These are phyloP conservation scores for Isaurus tuberculatus DNA, from an alignment of 92 coral and sea anemone species.

Conservation along the genomic window DNA sequence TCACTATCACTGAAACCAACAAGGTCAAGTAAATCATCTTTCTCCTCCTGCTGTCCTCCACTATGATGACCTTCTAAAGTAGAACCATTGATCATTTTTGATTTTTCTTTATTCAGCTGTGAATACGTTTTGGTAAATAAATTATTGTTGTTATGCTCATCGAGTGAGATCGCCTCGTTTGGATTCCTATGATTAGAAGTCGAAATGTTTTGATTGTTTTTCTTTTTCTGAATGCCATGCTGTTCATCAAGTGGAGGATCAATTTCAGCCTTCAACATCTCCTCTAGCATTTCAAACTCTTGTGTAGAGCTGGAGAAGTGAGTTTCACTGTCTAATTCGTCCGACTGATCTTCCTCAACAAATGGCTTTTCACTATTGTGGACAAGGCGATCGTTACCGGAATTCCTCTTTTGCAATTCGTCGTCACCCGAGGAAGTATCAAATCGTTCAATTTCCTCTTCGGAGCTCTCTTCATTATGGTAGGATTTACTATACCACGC, in stretches of 20 bases:
- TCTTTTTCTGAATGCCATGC: background rate
- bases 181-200: background rate
- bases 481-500: background rate
- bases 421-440: constrained; percentile 16
- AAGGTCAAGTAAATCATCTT: constrained; percentile 81
- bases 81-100: background rate
- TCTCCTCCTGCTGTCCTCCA: constrained; percentile 39
- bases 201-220: background rate
- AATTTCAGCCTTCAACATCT: constrained; percentile 53
- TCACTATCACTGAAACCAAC: constrained; percentile 72
- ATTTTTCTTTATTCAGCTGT: background rate
- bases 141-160: constrained; percentile 9
- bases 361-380: background rate
- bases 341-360: constrained; percentile 49
- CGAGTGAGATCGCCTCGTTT: background rate
- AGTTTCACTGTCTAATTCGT: constrained; percentile 10
- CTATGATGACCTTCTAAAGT: background rate
- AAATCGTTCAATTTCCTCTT: constrained; percentile 65
- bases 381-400: constrained; percentile 10
- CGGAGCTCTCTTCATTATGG: constrained; percentile 50
- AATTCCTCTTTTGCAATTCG: constrained; percentile 1
- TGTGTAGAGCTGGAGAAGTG: constrained; percentile 62
- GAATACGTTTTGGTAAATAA: background rate
- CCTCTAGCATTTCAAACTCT: constrained; percentile 72
- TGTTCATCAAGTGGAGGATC: constrained; percentile 26